Evolutionary conservation across 2,797 vertebrate genomes (phyloP), one percentile per base, ranked within the genome.

Genomic region (Morelia viridis): DNA sequence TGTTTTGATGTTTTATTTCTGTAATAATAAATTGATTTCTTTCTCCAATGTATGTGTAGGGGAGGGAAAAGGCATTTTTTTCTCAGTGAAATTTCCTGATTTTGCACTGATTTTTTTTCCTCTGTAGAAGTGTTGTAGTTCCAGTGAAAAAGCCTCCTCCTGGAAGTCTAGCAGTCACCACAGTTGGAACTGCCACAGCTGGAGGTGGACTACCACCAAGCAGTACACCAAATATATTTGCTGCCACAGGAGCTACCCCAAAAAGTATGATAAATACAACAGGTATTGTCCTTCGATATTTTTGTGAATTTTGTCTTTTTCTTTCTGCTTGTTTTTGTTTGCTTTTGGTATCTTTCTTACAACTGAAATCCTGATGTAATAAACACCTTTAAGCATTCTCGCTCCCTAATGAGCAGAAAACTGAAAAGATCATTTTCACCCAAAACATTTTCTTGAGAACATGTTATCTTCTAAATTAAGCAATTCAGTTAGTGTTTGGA

Each of bases 221-320:
- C 97, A 99, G 98, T 96, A 98, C 98, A 68, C 97, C 98, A 92
- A 99, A 99, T 97, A 98, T 99, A 97, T 98, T 99, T 96, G 98
- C 98, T 96, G 98, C 99, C 60, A 96, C 98, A 93, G 98, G 99
- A 95, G 97, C 98, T 93, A 98, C 98, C 94, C 98, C 99, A 96
- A 99, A 99, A 98, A 99, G 99, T 98, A 99, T 99, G 98, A 99
- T 99, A 97, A 99, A 99, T 98, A 99, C 99, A 96, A 99, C 99
- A 98, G 99, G 99, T 99, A 99, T 97, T 95, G 97, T 96, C 96
- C 96, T 97, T 97, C 96, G 94, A 97, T 97, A 97, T 97, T 97
- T 96, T 97, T 97, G 97, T 98, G 97, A 94, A 90, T 90, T 94
- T 92, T 96, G 97, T 97, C 93, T 93, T 94, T 97, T 94, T 90